A percentile compares a stretch with the other conserved stretches of the same genome.
phyloP scores from a whole-genome alignment of 2,113 vertebrate genomes.

The Hiodon tergisus region DNA sequence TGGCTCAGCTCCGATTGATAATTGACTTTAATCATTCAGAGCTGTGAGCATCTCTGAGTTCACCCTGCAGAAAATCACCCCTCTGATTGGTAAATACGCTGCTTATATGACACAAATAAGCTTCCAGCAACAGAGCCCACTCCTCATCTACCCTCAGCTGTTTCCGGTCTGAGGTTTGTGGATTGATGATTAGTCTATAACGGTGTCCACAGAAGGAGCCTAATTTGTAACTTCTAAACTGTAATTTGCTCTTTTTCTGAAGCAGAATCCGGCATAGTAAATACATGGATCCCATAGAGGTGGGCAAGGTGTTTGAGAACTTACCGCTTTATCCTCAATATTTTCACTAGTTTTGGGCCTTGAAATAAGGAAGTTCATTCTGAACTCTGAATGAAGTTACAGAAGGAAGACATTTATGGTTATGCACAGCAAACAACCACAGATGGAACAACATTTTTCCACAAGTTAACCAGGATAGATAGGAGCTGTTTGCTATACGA shows the following conservation, averaged over 20 bases:
- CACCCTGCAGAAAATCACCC: too few species aligned
- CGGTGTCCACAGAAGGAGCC: conserved; percentile 1
- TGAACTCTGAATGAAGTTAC: conserved; percentile 55
- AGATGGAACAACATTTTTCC: conserved; percentile 65
- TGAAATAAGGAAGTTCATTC: conserved; percentile 64
- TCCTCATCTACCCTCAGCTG: background rate
- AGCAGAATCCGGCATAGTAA: conserved; percentile 46
- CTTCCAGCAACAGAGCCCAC: background rate
- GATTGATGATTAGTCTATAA: conserved; percentile 33
- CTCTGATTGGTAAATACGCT: too few species aligned
- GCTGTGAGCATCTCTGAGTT: too few species aligned
- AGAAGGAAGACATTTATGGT: conserved; percentile 63
- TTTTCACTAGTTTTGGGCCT: conserved; percentile 52
- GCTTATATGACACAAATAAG: background rate
- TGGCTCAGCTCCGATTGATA: too few species aligned
- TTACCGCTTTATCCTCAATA: conserved; percentile 60
- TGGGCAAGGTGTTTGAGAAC: conserved; percentile 45
- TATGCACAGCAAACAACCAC: conserved; percentile 66
- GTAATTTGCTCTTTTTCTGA: conserved; percentile 16
- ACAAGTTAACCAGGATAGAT: conserved; percentile 64
- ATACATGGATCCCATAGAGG: conserved; percentile 37
- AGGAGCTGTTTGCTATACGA: conserved; percentile 61
- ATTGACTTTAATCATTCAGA: too few species aligned
- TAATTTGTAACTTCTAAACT: conserved; percentile 7
- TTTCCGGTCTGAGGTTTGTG: conserved; percentile 27